phyloP scores from a whole-genome alignment of 2,888 invertebrate species.

The Byasa hedistus region DNA sequence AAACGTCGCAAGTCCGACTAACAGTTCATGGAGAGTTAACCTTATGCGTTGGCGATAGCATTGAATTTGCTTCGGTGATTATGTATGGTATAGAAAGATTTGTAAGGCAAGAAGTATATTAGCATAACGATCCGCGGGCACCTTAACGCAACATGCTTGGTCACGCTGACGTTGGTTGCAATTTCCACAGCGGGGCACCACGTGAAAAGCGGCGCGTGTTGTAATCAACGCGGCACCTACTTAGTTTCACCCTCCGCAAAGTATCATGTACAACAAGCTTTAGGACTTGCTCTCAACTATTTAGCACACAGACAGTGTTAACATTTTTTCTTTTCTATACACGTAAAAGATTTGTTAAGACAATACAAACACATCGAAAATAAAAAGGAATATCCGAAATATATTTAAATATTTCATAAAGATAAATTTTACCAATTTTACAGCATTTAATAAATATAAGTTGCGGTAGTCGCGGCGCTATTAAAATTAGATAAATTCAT shows the following conservation, averaged over 20 bases:
- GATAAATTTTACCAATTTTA: too few species aligned
- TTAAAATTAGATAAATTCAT: too few species aligned
- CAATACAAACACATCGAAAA: too few species aligned
- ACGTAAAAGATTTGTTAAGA: background rate
- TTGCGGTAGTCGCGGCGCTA: too few species aligned
- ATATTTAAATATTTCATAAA: too few species aligned
- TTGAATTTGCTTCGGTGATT: conserved; percentile 32
- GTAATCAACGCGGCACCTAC: conserved; percentile 30
- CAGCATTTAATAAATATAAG: too few species aligned
- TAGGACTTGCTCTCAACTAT: background rate
- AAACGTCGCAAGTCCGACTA: conserved; percentile 36
- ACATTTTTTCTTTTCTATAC: background rate
- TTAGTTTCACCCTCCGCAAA: conserved; percentile 20
- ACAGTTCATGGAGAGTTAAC: conserved; percentile 22
- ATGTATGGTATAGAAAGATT: conserved; percentile 33
- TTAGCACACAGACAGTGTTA: background rate
- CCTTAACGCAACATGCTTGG: conserved; percentile 79
- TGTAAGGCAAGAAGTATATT: conserved; percentile 51
- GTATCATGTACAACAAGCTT: conserved; percentile 13
- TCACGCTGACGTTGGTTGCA: conserved; percentile 73
- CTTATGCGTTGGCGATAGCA: conserved; percentile 25
- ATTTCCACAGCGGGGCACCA: conserved; percentile 69
- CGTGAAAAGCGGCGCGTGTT: conserved; percentile 56
- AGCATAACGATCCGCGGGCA: conserved; percentile 76
- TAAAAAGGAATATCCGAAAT: too few species aligned